Base-by-base conservation (phyloP, 1,140 invertebrate genomes). In the Elysia chlorotica region DNA sequence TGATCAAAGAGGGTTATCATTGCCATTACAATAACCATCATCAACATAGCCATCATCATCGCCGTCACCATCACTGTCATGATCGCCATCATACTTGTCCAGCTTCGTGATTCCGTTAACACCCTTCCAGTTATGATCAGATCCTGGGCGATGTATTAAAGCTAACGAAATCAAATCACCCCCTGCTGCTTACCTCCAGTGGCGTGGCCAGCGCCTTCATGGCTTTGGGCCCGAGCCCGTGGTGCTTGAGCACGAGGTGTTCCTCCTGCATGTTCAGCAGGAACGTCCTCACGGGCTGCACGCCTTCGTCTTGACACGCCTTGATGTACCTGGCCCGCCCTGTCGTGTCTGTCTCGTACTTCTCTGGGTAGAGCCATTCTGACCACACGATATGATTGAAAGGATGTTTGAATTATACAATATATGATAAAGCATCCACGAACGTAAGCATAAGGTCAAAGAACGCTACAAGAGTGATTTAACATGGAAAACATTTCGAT, bases 211-310 rank as follows among this genome's bases (percentile, higher is more conserved):
- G 72, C 48, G 85, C 84, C 61, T 79, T 78, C 61, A 85, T 77
- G 62, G 81, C 82, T n/a, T 74, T 66, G 1, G 78, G 73, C 10
- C 83, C 84, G 25, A 86, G 78, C 6, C 83, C 82, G 68, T 85
- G 83, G 63, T 84, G 81, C 53, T 79, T 79, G 71, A 86, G 76
- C 0, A 78, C 73, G n/a, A 86, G 78, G 23, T 78, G 59, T 14
- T 65, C 71, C 41, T 85, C 83, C 14, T 81, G 68, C 78, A 86
- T 83, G 65, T 86, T 83, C 35, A 82, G 77, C 2, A 86, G 70
- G 74, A 83, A 86, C 41, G 25, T 65, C 66, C 69, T 57, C 48
- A 75, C 77, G 0, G 85, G 85, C 19, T 83, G 79, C 25, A 84
- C 81, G 36, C 81, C 80, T 54, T 79, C 59, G 37, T 80, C 74